These are phyloP conservation scores for Mormyrops attenuatus DNA, from an alignment of 2,797 vertebrate genomes.

Conservation along the genomic window DNA sequence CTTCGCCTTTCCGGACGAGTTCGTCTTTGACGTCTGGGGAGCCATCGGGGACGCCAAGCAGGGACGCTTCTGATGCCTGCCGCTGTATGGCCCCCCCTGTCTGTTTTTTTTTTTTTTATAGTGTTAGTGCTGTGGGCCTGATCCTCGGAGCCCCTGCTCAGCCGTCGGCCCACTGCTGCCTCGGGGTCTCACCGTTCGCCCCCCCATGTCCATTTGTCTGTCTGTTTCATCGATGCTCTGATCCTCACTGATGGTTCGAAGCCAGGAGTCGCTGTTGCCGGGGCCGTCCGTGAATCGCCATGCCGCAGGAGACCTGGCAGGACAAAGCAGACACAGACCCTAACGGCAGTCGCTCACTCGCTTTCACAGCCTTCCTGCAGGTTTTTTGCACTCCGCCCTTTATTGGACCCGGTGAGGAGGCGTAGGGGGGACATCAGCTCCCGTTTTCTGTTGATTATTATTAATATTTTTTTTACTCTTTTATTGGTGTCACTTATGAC, in stretches of 20 bases:
- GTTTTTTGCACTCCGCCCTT: background rate
- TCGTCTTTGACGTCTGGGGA: constrained; percentile 95
- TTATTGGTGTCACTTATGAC: background rate
- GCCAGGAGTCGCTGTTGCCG: background rate
- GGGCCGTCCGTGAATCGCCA: background rate
- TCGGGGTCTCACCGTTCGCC: background rate
- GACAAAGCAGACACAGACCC: background rate
- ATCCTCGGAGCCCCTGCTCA: background rate
- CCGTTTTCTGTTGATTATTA: background rate
- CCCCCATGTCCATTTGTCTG: background rate
- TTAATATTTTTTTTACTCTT: background rate
- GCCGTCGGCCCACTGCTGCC: background rate
- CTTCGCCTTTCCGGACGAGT: constrained; percentile 95
- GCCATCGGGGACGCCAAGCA: constrained; percentile 86
- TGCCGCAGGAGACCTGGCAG: background rate
- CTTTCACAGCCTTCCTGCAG: background rate
- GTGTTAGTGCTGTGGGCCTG: background rate
- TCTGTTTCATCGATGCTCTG: background rate
- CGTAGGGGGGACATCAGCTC: background rate
- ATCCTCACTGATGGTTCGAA: background rate
- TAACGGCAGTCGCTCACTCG: background rate
- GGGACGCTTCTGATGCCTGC: constrained; percentile 61
- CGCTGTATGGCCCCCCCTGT: background rate
- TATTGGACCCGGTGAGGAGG: background rate
- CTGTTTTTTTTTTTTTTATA: background rate